phyloP scores from a whole-genome alignment of 2,888 invertebrate genomes.

The Eremobia ochroleuca region DNA sequence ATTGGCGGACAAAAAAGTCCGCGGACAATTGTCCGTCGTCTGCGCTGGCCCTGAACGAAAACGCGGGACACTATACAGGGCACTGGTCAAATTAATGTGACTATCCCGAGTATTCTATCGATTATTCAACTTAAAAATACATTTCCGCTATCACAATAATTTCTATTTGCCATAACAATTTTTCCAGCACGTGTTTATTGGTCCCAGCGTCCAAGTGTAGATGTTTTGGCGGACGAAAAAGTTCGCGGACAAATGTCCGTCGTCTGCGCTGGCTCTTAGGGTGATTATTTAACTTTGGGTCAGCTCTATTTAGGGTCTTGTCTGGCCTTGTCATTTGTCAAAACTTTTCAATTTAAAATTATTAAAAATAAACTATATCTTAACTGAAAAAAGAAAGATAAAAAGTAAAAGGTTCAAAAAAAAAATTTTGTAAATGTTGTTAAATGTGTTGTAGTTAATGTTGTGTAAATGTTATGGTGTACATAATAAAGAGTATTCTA shows the following conservation, averaged over 20 bases:
- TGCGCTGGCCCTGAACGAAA: neutral
- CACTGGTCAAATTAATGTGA: neutral
- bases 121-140: neutral
- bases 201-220: conserved; percentile 65
- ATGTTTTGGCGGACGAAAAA: too few species aligned
- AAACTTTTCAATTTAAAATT: neutral
- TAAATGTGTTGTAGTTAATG: too few species aligned
- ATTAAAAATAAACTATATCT: neutral
- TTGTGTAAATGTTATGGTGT: too few species aligned
- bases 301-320: neutral
- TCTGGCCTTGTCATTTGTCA: neutral
- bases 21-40: too few species aligned
- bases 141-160: conserved; percentile 13
- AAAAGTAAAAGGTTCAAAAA: too few species aligned
- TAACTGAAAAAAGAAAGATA: neutral
- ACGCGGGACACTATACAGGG: neutral
- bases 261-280: too few species aligned
- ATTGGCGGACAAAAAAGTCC: too few species aligned
- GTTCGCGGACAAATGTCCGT: too few species aligned
- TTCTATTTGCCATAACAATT: conserved; percentile 42
- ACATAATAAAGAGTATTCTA: too few species aligned
- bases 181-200: conserved; percentile 56
- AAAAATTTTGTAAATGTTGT: too few species aligned
- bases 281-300: neutral
- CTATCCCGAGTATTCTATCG: too few species aligned